These are phyloP conservation scores for Holothuria leucospilota DNA, from an alignment of 53 echinoderm and acorn worm species.

Conservation along the genomic window DNA sequence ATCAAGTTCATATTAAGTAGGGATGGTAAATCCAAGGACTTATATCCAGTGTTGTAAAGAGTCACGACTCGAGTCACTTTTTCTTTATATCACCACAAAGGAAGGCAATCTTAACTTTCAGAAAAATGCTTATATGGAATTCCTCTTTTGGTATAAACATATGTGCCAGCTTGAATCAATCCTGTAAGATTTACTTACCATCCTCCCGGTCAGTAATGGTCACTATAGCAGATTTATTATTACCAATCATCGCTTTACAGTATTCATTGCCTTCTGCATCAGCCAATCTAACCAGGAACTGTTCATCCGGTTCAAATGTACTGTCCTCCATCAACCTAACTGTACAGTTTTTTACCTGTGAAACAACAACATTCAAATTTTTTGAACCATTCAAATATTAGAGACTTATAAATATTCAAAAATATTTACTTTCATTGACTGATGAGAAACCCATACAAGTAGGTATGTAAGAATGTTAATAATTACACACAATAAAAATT, in stretches of 20 bases:
- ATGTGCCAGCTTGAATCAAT: no score
- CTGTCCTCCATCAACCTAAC: slow-evolving; percentile 88
- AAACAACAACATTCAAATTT: not conserved
- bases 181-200: slow-evolving; percentile 62
- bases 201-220: slow-evolving; percentile 93
- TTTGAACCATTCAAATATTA: not conserved
- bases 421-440: not conserved
- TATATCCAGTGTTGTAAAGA: no score
- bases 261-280: slow-evolving; percentile 83
- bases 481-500: no score
- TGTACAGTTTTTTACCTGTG: slow-evolving; percentile 92
- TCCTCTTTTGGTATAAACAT: no score
- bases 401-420: not conserved
- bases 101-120: no score
- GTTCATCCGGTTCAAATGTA: slow-evolving; percentile 89
- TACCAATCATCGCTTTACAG: slow-evolving; percentile 84
- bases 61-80: no score
- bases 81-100: no score
- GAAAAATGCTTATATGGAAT: no score
- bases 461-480: no score
- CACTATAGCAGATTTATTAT: slow-evolving; percentile 72
- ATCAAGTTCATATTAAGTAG: no score
- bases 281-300: slow-evolving; percentile 76
- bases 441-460: no score
- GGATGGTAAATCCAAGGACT: no score